Evolutionary conservation across 2,113 vertebrate species (phyloP).

Genomic region (Oncorhynchus kisutch): DNA sequence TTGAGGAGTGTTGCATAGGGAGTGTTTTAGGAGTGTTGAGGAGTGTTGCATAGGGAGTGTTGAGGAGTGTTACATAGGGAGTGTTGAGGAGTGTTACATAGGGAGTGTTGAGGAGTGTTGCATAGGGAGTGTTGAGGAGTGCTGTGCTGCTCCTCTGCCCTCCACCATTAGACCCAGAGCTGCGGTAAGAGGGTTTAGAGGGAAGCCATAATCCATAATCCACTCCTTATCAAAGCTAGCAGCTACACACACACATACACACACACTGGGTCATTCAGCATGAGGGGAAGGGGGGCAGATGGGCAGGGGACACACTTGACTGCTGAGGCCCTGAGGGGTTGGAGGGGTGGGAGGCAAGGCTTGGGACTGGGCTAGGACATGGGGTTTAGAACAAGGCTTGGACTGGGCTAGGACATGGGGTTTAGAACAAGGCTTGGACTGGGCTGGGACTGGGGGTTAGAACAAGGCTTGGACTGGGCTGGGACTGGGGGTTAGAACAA

Average conservation of each 20-base stretch:
- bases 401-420: too few species aligned
- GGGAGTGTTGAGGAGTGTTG: background rate
- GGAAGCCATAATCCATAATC: constrained; percentile 71
- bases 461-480: too few species aligned
- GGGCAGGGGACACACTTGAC: constrained; percentile 56
- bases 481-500: too few species aligned
- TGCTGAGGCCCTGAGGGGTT: constrained; percentile 43
- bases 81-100: constrained; percentile 37
- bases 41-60: too few species aligned
- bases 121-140: constrained; percentile 26
- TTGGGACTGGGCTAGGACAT: too few species aligned
- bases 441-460: too few species aligned
- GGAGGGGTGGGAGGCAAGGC: too few species aligned
- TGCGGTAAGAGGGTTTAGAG: constrained; percentile 73
- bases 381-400: too few species aligned
- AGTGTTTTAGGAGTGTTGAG: too few species aligned
- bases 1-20: too few species aligned
- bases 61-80: constrained; percentile 6
- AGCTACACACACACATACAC: constrained; percentile 24
- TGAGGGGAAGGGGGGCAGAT: constrained; percentile 30
- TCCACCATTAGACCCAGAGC: constrained; percentile 68
- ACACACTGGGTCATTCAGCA: background rate
- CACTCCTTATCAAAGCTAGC: constrained; percentile 75
- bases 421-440: too few species aligned
- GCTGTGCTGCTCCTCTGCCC: constrained; percentile 48